Conservation (phyloP, 2,113 vertebrate species). For the Opisthocomus hoazin region DNA sequence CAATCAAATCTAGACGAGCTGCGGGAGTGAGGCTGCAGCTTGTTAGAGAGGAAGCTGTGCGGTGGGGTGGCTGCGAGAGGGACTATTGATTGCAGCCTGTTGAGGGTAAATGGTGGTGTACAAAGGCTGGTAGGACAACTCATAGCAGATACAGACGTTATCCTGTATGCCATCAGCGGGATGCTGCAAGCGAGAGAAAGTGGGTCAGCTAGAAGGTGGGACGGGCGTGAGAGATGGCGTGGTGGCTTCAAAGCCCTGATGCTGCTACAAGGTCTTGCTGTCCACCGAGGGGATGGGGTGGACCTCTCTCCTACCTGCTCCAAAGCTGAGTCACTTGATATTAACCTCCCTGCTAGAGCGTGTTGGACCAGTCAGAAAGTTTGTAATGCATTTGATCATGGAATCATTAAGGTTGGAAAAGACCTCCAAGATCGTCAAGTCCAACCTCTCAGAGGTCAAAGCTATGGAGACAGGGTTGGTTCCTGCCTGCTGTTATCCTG, state of each 20-base stretch:
- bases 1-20: neutral
- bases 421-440: too few relatives aligned
- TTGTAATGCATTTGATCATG: neutral
- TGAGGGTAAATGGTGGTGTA: neutral
- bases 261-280: accelerated
- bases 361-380: neutral
- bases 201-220: neutral
- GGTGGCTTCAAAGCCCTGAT: neutral
- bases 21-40: neutral
- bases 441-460: neutral
- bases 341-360: neutral
- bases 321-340: neutral
- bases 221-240: neutral
- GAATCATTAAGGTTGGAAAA: too few relatives aligned
- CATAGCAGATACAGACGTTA: neutral
- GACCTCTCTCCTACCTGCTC: neutral
- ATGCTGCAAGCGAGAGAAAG: neutral
- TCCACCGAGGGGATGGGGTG: neutral
- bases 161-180: neutral
- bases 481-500: neutral
- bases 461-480: neutral
- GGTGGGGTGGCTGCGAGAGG: neutral
- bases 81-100: neutral
- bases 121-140: neutral
- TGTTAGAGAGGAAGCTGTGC: neutral